phyloP scores from a whole-genome alignment of 2,888 invertebrate species.

The Heliconius ismenius region DNA sequence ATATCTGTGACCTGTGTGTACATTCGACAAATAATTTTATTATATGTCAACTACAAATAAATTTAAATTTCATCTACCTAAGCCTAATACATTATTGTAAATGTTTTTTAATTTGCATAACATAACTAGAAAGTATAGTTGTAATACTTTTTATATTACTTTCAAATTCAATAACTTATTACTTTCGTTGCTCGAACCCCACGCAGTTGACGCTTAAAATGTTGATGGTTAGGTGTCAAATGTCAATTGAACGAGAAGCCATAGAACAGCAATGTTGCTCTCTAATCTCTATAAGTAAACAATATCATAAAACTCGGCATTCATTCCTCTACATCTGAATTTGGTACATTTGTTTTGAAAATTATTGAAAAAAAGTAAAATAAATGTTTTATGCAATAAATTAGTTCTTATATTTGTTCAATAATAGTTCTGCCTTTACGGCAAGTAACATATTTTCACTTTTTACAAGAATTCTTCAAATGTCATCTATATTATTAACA shows the following conservation, averaged over 20 bases:
- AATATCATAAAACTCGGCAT: neutral
- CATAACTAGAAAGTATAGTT: conserved; percentile 36
- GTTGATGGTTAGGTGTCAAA: conserved; percentile 23
- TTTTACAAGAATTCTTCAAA: neutral
- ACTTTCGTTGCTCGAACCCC: conserved; percentile 32
- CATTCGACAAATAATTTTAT: neutral
- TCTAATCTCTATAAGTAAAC: neutral
- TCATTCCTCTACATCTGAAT: neutral
- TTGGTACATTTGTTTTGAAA: neutral
- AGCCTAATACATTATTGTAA: conserved; percentile 2
- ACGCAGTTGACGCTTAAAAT: conserved; percentile 30
- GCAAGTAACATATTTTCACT: too few relatives aligned
- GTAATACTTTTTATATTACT: conserved; percentile 35
- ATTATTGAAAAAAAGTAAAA: neutral
- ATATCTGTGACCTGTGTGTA: neutral
- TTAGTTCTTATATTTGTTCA: neutral
- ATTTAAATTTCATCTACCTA: conserved; percentile 5
- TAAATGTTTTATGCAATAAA: neutral
- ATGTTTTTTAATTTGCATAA: conserved; percentile 29
- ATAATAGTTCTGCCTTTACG: too few relatives aligned
- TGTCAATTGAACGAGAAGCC: conserved; percentile 24
- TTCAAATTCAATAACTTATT: conserved; percentile 34
- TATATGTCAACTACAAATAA: neutral
- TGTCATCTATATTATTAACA: neutral
- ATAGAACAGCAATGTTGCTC: neutral